Conservation (phyloP, 2,888 invertebrate species). For the Charanyca ferruginea region DNA sequence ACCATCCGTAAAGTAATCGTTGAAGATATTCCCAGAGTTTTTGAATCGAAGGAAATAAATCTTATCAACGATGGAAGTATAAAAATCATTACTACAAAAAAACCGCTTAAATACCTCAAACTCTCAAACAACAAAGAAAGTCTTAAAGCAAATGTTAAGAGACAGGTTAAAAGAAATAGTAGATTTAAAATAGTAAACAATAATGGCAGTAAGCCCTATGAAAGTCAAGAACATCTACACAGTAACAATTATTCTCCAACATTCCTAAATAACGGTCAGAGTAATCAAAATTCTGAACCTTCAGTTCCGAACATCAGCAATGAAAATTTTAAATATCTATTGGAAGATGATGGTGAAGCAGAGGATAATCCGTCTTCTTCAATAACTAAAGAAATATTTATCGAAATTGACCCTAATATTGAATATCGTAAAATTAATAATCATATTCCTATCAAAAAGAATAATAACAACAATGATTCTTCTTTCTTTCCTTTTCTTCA, state of each 20-base stretch:
- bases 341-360: background rate
- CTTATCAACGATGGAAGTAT: background rate
- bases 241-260: background rate
- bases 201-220: accelerated
- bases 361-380: background rate
- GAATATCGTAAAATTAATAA: background rate
- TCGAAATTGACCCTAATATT: background rate
- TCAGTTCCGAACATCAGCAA: background rate
- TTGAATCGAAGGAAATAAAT: background rate
- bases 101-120: background rate
- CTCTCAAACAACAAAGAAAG: background rate
- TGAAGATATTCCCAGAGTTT: background rate
- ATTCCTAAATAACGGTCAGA: background rate
- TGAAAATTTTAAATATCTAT: background rate
- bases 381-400: constrained; percentile 3
- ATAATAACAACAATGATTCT: too few species aligned
- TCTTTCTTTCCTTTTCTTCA: too few species aligned
- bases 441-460: background rate
- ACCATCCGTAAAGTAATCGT: background rate
- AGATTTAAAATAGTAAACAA: constrained; percentile 2
- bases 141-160: background rate
- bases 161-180: background rate
- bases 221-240: background rate
- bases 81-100: background rate
- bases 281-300: background rate